Percentiles rank a stretch among this genome's conserved stretches.
Evolutionary conservation across 2,888 invertebrate genomes (phyloP).

Genomic region (Iselma pallidipennis): DNA sequence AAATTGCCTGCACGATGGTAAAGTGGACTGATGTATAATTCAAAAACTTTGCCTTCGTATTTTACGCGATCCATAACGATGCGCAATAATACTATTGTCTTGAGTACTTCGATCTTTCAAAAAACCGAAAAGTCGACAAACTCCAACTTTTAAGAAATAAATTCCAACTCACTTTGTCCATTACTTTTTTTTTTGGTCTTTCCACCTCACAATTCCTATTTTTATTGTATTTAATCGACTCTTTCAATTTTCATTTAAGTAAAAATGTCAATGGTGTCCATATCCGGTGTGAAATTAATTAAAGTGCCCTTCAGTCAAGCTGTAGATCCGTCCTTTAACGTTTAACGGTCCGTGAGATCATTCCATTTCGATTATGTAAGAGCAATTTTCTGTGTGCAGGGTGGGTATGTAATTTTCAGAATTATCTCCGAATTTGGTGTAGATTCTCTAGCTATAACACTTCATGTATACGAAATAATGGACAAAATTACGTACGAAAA

Average conservation of each 20-base stretch:
- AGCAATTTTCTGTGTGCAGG: slow-evolving; percentile 30
- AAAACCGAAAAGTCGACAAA: not conserved
- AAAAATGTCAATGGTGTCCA: too few species aligned
- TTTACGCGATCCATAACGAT: slow-evolving; percentile 29
- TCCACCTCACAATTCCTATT: too few species aligned
- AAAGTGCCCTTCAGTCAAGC: slow-evolving; percentile 5
- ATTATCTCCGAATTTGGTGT: slow-evolving; percentile 28
- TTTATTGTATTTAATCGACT: too few species aligned
- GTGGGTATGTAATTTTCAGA: slow-evolving; percentile 33
- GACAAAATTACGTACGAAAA: slow-evolving; percentile 33
- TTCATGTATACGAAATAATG: slow-evolving; percentile 31
- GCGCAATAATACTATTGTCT: slow-evolving; percentile 27
- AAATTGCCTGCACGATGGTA: slow-evolving; percentile 43
- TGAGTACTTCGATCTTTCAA: slow-evolving; percentile 13
- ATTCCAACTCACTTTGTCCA: not conserved
- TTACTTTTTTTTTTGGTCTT: too few species aligned
- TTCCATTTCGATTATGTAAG: slow-evolving; percentile 43
- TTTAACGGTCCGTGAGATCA: slow-evolving; percentile 46
- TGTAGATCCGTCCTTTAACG: slow-evolving; percentile 25
- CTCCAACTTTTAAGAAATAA: not conserved
- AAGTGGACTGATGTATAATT: slow-evolving; percentile 41
- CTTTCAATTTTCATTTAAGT: too few species aligned
- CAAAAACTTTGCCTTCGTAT: slow-evolving; percentile 26
- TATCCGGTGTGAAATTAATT: not conserved
- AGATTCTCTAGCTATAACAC: slow-evolving; percentile 28